Percentiles rank a stretch among this genome's conserved stretches.
Conservation (phyloP, 1,140 invertebrate genomes). For the Drosophila watanabei region DNA sequence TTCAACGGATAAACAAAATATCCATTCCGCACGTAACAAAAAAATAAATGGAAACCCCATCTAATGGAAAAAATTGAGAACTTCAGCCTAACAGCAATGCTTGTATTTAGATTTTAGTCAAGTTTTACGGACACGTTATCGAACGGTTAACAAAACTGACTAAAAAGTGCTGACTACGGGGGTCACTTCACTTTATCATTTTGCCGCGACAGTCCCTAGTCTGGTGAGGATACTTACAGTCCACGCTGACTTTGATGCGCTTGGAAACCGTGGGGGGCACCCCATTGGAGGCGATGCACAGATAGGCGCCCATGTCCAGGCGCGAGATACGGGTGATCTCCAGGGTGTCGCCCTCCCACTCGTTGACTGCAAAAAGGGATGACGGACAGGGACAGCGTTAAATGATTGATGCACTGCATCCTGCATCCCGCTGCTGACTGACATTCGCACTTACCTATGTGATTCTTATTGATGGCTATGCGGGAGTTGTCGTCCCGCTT, state of each 20-base stretch:
- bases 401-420: slow-evolving; percentile 73
- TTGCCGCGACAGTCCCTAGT: slow-evolving; percentile 9
- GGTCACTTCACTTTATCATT: slow-evolving; percentile 53
- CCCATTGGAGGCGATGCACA: slow-evolving; percentile 92
- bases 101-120: slow-evolving; percentile 34
- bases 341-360: slow-evolving; percentile 93
- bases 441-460: slow-evolving; percentile 88
- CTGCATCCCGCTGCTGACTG: not conserved
- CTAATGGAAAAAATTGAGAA: slow-evolving; percentile 22
- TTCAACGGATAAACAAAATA: slow-evolving; percentile 28
- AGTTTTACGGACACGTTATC: slow-evolving; percentile 21
- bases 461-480: slow-evolving; percentile 94
- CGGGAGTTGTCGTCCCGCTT: slow-evolving; percentile 94
- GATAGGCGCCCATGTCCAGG: slow-evolving; percentile 95
- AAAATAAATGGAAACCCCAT: slow-evolving; percentile 63
- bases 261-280: slow-evolving; percentile 94
- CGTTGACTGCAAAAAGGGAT: slow-evolving; percentile 88
- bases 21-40: slow-evolving; percentile 46
- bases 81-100: slow-evolving; percentile 36
- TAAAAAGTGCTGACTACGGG: slow-evolving; percentile 15
- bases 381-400: slow-evolving; percentile 35
- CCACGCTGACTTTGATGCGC: slow-evolving; percentile 96
- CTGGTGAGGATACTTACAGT: slow-evolving; percentile 91
- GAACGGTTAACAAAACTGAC: slow-evolving; percentile 23
- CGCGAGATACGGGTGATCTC: slow-evolving; percentile 94